A percentile compares a stretch with the other conserved stretches of the same genome.
Conservation (phyloP, 2,797 vertebrate species). For the Anas flavirostris region DNA sequence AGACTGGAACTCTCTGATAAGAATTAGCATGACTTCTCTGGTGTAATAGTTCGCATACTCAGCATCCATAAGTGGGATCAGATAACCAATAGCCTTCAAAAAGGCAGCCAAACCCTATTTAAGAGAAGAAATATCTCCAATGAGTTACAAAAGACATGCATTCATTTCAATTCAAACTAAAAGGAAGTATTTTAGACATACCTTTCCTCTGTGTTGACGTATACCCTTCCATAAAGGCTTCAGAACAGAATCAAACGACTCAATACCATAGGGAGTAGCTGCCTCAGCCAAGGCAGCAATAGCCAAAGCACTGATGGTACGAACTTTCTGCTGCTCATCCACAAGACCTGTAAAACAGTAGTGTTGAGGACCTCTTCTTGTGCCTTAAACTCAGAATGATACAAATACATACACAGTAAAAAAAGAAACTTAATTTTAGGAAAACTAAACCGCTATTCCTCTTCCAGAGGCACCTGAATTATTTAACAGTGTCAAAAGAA, state of each 20-base stretch:
- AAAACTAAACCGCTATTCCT: neutral
- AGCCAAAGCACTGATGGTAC: slow-evolving; percentile 98
- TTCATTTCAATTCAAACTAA: neutral
- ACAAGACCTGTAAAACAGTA: slow-evolving; percentile 86
- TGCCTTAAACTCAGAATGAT: neutral
- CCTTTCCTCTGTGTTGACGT: slow-evolving; percentile 98
- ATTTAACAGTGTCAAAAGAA: neutral
- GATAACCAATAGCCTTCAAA: slow-evolving; percentile 97
- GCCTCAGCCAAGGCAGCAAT: slow-evolving; percentile 98
- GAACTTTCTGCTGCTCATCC: slow-evolving; percentile 98
- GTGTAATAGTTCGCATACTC: slow-evolving; percentile 99
- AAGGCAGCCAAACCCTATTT: slow-evolving; percentile 96
- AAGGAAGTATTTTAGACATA: slow-evolving; percentile 36
- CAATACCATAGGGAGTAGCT: slow-evolving; percentile 97
- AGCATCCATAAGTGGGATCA: slow-evolving; percentile 98
- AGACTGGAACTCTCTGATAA: slow-evolving; percentile 99
- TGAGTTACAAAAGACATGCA: neutral
- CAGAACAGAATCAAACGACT: slow-evolving; percentile 98
- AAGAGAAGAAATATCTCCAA: slow-evolving; percentile 6
- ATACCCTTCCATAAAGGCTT: slow-evolving; percentile 99
- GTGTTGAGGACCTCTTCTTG: neutral
- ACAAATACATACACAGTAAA: neutral
- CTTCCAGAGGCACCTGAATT: neutral
- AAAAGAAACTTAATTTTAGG: neutral
- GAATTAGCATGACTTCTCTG: slow-evolving; percentile 98